Base-by-base conservation (phyloP, 2,888 invertebrate species). In the Polia nebulosa region DNA sequence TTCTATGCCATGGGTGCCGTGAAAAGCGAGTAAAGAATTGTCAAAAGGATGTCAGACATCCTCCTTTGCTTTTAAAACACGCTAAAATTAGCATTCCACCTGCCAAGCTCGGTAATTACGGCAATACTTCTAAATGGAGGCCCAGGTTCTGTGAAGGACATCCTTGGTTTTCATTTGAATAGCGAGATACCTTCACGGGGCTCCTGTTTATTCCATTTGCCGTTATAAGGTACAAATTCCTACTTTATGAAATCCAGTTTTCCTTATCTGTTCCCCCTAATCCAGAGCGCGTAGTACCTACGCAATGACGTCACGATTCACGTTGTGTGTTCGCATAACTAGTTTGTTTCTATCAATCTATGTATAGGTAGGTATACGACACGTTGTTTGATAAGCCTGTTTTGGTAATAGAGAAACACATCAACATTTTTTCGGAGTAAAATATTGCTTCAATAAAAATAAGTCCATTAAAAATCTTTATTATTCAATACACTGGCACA, bases 251-350 rank as follows among this genome's bases (percentile, higher is more conserved):
- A 70, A 73, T 63, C 65, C 71, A 52, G 78, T 73, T 78, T 83
- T 73, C 73, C 80, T 76, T 84, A 81, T 77, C 76, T 66, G 60
- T 74, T 76, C 75, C 76, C 76, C 82, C 77, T 76, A 72, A 76
- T 75, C 61, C 72, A 61, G 67, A 58, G 65, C 63, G 73, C 76
- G 73, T 72, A 65, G 67, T 66, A n/a, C n/a, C n/a, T n/a, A 69
- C 67, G 70, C 63, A 57, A 47, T 82, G 80, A 82, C 78, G 82
- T 82, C 82, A 75, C 66, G 64, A 56, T 29, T 51, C 59, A 76
- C 73, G 55, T 49, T 60, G 57, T 68, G 67, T 61, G 72, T 73
- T 81, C 69, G 60, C 72, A 80, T 80, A 78, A 80, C 72, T 72
- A 73, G 67, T 76, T 78, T 55, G 72, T 75, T 75, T 58, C 51